phyloP scores from a whole-genome alignment of 2,888 invertebrate species.

The Eudemis profundana region DNA sequence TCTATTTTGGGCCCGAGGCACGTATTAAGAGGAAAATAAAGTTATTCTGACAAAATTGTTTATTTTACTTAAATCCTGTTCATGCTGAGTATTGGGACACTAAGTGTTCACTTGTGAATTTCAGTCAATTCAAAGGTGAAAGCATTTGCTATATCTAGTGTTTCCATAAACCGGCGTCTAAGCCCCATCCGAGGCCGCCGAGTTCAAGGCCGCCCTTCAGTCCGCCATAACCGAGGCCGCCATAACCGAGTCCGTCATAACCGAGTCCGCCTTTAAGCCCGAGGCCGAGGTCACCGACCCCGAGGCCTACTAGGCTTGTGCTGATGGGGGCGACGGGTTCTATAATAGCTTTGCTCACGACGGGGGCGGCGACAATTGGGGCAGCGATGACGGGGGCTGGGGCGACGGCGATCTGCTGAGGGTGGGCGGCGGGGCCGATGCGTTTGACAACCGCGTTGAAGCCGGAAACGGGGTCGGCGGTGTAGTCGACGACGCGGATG shows the following conservation, averaged over 20 bases:
- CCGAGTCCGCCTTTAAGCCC: constrained; percentile 48
- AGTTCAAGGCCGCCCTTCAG: constrained; percentile 39
- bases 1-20: constrained; percentile 48
- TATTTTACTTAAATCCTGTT: constrained; percentile 47
- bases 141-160: constrained; percentile 54
- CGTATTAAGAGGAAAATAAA: constrained; percentile 46
- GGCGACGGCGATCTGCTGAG: constrained; percentile 55
- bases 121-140: constrained; percentile 49
- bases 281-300: constrained; percentile 40
- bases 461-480: constrained; percentile 71
- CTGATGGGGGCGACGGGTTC: constrained; percentile 50
- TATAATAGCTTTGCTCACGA: constrained; percentile 39
- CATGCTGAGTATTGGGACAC: constrained; percentile 45
- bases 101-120: constrained; percentile 51
- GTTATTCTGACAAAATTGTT: constrained; percentile 47
- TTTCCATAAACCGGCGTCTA: constrained; percentile 49
- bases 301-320: constrained; percentile 47
- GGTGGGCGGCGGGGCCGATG: constrained; percentile 71
- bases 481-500: constrained; percentile 74
- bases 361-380: constrained; percentile 47
- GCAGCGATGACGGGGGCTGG: constrained; percentile 51
- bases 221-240: constrained; percentile 45
- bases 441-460: constrained; percentile 81
- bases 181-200: constrained; percentile 43
- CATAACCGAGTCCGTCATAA: constrained; percentile 36